These are phyloP conservation scores for Phaethon lepturus DNA, from an alignment of 2,113 vertebrate genomes.

Conservation along the genomic window DNA sequence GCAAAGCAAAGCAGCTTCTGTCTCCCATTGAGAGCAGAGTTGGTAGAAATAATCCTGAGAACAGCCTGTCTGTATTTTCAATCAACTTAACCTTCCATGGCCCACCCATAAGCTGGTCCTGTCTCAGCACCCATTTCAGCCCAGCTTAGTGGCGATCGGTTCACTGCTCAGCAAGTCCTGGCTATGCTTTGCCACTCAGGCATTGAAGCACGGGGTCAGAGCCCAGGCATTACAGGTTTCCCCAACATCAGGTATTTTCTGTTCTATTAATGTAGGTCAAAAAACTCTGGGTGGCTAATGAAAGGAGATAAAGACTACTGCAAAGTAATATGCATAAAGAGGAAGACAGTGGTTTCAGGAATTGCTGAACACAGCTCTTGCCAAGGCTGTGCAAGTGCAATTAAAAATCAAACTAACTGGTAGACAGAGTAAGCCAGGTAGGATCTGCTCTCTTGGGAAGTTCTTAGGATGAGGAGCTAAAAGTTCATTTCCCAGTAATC, in stretches of 20 bases:
- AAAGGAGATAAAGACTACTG: not conserved
- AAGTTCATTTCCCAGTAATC: constrained; percentile 8
- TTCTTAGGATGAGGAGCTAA: not conserved
- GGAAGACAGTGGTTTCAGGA: not conserved
- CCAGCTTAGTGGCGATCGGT: not conserved
- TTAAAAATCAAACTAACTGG: constrained; percentile 26
- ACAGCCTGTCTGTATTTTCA: not conserved
- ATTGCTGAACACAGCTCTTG: not conserved
- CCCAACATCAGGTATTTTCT: not conserved
- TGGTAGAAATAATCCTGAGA: not conserved
- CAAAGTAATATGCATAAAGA: not conserved
- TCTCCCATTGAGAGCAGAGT: not conserved
- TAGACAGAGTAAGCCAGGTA: not conserved
- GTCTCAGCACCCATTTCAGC: not conserved
- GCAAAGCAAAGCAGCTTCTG: constrained; percentile 2
- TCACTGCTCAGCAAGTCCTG: not conserved
- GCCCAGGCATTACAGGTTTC: not conserved
- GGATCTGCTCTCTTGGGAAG: not conserved
- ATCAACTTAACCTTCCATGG: not conserved
- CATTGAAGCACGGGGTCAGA: not conserved
- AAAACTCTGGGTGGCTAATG: not conserved
- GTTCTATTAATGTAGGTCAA: not conserved
- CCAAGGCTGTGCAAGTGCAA: not conserved
- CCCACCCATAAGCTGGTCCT: not conserved
- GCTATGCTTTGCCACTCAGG: not conserved